Evolutionary conservation across 1,140 invertebrate genomes (phyloP), one percentile per base, ranked within the genome.

Genomic region (Hermatobates lingyangjiaoensis): DNA sequence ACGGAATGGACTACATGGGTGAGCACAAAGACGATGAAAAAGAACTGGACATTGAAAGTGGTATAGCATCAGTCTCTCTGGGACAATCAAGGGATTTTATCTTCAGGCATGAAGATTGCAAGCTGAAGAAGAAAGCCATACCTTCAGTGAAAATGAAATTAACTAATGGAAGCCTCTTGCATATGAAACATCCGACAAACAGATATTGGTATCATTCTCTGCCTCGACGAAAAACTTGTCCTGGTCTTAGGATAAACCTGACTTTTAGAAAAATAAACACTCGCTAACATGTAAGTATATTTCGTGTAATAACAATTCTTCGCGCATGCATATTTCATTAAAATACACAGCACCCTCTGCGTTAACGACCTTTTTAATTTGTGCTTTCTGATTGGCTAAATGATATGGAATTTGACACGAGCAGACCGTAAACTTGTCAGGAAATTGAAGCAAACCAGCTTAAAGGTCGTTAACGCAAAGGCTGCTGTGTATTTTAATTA

Each of bases 111-210:
- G 68, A 65, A 56, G 74, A 79, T 59, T 58, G 68, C 23, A 54
- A 60, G 21, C 59, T 65, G 4, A 72, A 67, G 56, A 64, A 61
- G 34, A 54, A 59, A 65, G 27, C 27, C 10, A 47, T 50, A 20
- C 24, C 40, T 20, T 21, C 42, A 66, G 69, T 80, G 2, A 79
- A 72, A 61, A 60, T 81, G 10, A 63, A 66, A 48, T 62, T 83
- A 45, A 68, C 75, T 55, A 70, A 80, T 64, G 79, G 80, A 1
- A 78, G 76, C 61, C 57, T 82, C 18, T 59, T 83, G 28, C 55
- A 81, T 38, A 83, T 83, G 80, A 79, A 81, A 58, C 68, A 70
- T n/a, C 80, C 80, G 1, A 82, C 80, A 5, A 83, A 83, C 60
- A 64, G 70, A 45, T 67, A 69, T 56, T 83, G 81, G 80, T 81